phyloP scores from a whole-genome alignment of 2,113 vertebrate species.

The Axis porcinus region DNA sequence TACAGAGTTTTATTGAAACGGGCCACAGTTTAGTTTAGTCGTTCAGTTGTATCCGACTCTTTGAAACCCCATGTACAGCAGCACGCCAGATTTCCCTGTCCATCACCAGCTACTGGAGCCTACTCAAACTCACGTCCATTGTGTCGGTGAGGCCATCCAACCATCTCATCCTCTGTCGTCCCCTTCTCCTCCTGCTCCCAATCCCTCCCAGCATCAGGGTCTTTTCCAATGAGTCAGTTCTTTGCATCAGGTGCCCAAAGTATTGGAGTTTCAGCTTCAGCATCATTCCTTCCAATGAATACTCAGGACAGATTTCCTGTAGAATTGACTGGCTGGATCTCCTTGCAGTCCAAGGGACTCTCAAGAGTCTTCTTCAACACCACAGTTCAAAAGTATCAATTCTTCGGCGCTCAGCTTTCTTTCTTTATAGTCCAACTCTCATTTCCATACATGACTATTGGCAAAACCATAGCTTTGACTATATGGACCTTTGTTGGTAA shows the following conservation, averaged over 20 bases:
- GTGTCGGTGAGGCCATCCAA: fast-evolving
- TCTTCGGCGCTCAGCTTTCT: background rate
- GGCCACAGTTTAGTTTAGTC: background rate
- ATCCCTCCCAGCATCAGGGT: background rate
- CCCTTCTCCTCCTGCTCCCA: fast-evolving
- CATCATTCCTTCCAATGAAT: background rate
- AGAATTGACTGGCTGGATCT: background rate
- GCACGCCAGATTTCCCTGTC: background rate
- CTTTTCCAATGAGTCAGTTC: background rate
- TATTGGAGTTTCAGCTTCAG: background rate
- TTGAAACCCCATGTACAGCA: background rate
- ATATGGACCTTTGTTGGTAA: background rate
- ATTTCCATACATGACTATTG: background rate
- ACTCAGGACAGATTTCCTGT: background rate
- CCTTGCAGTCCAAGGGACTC: background rate
- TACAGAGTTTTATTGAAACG: background rate
- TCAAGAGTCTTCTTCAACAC: no score
- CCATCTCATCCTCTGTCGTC: background rate
- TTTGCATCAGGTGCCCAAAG: background rate
- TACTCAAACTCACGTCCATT: background rate
- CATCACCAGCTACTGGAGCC: background rate
- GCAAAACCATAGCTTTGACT: background rate
- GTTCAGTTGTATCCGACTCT: fast-evolving
- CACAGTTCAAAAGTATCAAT: background rate
- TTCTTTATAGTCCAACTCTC: background rate